phyloP scores from a whole-genome alignment of 2,797 vertebrate genomes.

The Schizopygopsis pylzovi region DNA sequence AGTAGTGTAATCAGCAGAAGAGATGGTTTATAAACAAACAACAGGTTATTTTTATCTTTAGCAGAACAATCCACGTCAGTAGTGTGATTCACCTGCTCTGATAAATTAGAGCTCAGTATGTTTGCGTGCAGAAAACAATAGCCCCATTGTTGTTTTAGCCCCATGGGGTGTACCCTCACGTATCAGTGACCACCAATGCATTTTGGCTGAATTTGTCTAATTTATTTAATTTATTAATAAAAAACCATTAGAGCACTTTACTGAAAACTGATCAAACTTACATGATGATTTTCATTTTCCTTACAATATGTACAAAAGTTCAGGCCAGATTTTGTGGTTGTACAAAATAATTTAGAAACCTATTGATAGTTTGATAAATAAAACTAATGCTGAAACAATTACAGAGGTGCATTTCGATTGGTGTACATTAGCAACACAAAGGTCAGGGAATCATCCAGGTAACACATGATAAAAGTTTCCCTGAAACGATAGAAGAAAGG shows the following conservation, averaged over 20 bases:
- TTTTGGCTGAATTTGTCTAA: not conserved
- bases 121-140: slow-evolving; percentile 60
- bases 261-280: not conserved
- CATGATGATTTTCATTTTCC: not conserved
- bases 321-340: not conserved
- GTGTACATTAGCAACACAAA: not conserved
- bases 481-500: not conserved
- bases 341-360: not conserved
- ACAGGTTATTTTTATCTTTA: slow-evolving; percentile 52
- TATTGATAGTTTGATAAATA: not conserved
- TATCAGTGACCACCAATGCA: not conserved
- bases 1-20: slow-evolving; percentile 47
- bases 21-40: slow-evolving; percentile 52
- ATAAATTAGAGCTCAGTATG: slow-evolving; percentile 42
- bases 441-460: not conserved
- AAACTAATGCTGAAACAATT: not conserved
- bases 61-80: slow-evolving; percentile 40
- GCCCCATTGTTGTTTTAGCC: slow-evolving; percentile 39
- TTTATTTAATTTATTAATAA: not conserved
- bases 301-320: not conserved
- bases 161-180: slow-evolving; percentile 26
- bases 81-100: slow-evolving; percentile 45
- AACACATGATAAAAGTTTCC: slow-evolving; percentile 1
- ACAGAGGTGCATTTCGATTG: not conserved
- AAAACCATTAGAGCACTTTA: not conserved